Conservation (phyloP, 2,797 vertebrate species). For the Xenentodon cancila region DNA sequence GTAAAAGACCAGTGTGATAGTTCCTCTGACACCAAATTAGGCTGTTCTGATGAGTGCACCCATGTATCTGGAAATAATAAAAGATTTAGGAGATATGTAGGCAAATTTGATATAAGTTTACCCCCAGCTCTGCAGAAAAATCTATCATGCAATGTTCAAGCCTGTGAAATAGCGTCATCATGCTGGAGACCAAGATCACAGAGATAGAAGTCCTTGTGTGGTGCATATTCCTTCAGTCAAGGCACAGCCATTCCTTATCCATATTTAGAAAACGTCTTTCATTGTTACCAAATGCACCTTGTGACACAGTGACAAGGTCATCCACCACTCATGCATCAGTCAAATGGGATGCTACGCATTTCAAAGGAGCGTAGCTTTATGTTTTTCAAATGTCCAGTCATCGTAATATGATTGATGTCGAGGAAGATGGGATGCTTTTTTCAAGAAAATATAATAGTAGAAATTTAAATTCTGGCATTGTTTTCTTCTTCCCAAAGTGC, state of each 20-base stretch:
- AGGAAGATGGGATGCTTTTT: neutral
- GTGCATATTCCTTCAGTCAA: conserved; percentile 78
- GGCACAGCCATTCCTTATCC: conserved; percentile 83
- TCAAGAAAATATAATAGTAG: neutral
- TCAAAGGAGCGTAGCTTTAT: conserved; percentile 26
- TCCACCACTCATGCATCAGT: conserved; percentile 70
- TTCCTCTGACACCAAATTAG: too few relatives aligned
- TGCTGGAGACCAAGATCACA: conserved; percentile 57
- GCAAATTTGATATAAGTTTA: conserved; percentile 14
- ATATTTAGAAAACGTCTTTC: conserved; percentile 84
- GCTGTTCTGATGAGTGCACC: neutral
- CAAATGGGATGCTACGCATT: conserved; percentile 38
- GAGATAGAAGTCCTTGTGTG: conserved; percentile 69
- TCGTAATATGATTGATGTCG: conserved; percentile 1
- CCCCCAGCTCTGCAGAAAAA: neutral
- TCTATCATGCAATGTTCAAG: neutral
- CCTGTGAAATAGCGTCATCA: conserved; percentile 30
- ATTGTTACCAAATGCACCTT: conserved; percentile 83
- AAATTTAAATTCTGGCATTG: neutral
- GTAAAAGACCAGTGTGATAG: too few relatives aligned
- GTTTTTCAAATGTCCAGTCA: conserved; percentile 17
- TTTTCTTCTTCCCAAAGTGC: neutral
- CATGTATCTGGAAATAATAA: neutral
- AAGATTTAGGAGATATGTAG: conserved; percentile 1
- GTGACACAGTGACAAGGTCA: conserved; percentile 81